Base-by-base conservation (phyloP, 2,888 invertebrate genomes). In the Fabriciana adippe region DNA sequence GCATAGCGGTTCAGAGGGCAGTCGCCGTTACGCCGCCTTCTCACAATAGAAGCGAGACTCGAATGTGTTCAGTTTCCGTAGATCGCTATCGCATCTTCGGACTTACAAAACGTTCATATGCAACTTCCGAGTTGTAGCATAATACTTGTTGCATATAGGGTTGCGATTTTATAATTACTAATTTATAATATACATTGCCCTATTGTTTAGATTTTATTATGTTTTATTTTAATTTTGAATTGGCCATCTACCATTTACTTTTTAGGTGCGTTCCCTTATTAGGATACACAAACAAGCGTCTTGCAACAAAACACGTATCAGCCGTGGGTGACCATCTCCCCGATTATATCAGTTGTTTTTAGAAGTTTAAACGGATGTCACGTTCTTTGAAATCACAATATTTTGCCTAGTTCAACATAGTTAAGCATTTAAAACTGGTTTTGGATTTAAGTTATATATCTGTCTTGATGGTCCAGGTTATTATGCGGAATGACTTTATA, bases 11-110 rank as follows among this genome's bases (percentile, higher is more conserved):
- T 88, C 87, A 87, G 84, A 87, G 89, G 87, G 87, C 88, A 84
- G 79, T 78, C 81, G 83, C 73, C 78, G 78, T 85, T 81, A 83
- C 85, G 83, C 81, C 84, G 81, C 72, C 80, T 77, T 78, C 78
- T 79, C 80, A 92, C 90, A 90, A 90, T 90, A 76, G 86, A 81
- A 85, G 85, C 85, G 90, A 90, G 88, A 91, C 89, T 86, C 76
- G 77, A 76, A 69, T 76, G 78, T 76, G 78, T 72, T 79, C 69
- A 78, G 79, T 84, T 88, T 88, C 88, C 88, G 86, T 75, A 81
- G 88, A 90, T 89, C 69, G 74, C 77, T 86, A 90, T 89, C 89
- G 76, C 70, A 76, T 78, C 79, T 73, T 69, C 81, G 79, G 79
- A 83, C 82, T 81, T 81, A 77, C 81, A 78, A 71, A 77, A 80